Conservation (phyloP, 2,113 vertebrate genomes). For the Oceanodroma tethys region DNA sequence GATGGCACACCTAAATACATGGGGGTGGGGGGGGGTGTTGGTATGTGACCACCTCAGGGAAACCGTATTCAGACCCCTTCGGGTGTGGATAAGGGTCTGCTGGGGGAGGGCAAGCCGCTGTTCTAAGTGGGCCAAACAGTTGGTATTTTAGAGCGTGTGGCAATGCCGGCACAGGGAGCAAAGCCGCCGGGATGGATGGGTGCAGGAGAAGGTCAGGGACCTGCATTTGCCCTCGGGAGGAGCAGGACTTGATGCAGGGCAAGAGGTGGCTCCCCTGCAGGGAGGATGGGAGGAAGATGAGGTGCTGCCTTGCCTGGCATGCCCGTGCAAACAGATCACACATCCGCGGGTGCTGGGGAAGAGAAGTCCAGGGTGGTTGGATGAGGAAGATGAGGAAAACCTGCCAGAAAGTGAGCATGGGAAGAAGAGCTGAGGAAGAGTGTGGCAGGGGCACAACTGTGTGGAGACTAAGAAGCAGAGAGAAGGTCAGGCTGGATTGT, state of each 20-base stretch:
- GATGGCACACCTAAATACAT: no score
- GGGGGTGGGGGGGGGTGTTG: no score
- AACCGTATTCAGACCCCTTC: background rate
- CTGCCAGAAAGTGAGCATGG: background rate
- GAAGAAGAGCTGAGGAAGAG: background rate
- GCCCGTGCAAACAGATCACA: background rate
- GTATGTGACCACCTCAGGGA: background rate
- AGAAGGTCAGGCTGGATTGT: fast-evolving
- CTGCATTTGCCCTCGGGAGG: background rate
- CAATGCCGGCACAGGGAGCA: background rate
- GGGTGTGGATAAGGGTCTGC: background rate
- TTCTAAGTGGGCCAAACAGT: background rate
- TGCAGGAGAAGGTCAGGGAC: background rate
- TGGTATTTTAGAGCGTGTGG: background rate
- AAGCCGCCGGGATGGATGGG: fast-evolving
- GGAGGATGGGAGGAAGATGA: background rate
- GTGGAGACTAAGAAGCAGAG: background rate
- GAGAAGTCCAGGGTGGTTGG: background rate
- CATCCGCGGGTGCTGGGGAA: background rate
- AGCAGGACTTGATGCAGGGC: background rate
- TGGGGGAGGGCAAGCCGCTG: no score
- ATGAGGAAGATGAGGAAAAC: background rate
- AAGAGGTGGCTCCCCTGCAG: background rate
- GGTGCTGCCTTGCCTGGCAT: background rate
- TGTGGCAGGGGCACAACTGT: background rate